These are phyloP conservation scores for Drosophila mimica DNA, from an alignment of 2,888 invertebrate genomes.

Conservation along the genomic window DNA sequence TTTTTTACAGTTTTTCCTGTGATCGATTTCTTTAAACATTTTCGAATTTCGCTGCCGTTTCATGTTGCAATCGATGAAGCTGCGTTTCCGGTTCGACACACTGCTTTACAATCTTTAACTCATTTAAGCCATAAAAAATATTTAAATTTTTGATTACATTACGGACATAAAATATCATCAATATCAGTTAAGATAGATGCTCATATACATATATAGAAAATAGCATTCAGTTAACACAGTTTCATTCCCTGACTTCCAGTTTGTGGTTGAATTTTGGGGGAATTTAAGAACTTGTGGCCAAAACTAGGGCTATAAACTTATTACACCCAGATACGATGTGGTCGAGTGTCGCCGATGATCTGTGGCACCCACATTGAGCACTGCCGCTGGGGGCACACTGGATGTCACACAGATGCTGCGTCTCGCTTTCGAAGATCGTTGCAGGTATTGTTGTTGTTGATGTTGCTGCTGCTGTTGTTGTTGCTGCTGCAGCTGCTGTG, in stretches of 20 bases:
- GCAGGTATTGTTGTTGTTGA: conserved; percentile 50
- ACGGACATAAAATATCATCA: neutral
- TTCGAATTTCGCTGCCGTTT: neutral
- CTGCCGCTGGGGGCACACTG: conserved; percentile 78
- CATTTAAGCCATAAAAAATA: no score
- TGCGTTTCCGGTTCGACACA: conserved; percentile 1
- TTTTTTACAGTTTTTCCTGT: neutral
- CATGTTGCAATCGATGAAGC: neutral
- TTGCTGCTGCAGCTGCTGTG: conserved; percentile 60
- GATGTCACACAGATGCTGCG: conserved; percentile 83
- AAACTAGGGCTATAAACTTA: conserved; percentile 58
- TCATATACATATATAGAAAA: neutral
- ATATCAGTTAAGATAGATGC: neutral
- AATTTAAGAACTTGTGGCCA: conserved; percentile 14
- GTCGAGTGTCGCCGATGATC: conserved; percentile 84
- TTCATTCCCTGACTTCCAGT: conserved; percentile 39
- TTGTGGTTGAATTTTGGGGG: conserved; percentile 3
- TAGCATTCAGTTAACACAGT: conserved; percentile 4
- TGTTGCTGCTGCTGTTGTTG: conserved; percentile 58
- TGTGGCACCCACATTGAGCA: conserved; percentile 64
- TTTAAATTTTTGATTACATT: neutral
- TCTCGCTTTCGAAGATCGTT: conserved; percentile 66
- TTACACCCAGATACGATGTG: conserved; percentile 85
- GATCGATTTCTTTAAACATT: neutral
- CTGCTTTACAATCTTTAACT: neutral